Conservation (phyloP, 2,797 vertebrate species). For the Coregonus ussuriensis region DNA sequence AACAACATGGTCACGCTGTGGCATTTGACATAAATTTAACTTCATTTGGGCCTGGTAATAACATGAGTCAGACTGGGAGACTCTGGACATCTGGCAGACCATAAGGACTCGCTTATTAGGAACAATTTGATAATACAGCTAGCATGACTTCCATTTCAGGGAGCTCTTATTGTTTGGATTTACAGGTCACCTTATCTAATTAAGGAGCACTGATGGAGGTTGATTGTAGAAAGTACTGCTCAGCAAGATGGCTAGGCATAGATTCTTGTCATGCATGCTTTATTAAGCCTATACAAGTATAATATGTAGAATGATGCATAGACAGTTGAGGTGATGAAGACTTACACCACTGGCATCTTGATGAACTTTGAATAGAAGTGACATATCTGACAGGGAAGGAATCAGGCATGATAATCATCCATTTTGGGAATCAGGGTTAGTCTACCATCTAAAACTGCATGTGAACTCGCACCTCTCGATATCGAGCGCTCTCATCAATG, state of each 20-base stretch:
- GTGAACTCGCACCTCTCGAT: too few relatives aligned
- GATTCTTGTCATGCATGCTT: neutral
- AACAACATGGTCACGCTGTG: constrained; percentile 3
- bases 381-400: too few relatives aligned
- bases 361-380: neutral
- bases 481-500: too few relatives aligned
- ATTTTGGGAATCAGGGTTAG: too few relatives aligned
- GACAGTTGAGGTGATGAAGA: neutral
- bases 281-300: neutral
- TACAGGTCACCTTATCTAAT: constrained; percentile 31
- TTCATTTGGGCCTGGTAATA: constrained; percentile 21
- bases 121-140: constrained; percentile 40
- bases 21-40: constrained; percentile 32
- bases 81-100: constrained; percentile 24
- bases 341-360: neutral
- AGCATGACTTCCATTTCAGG: constrained; percentile 29
- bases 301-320: neutral
- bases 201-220: constrained; percentile 38
- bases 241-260: neutral
- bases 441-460: too few relatives aligned
- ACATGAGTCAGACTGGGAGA: constrained; percentile 37
- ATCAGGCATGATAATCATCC: too few relatives aligned
- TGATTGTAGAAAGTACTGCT: constrained; percentile 20
- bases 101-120: constrained; percentile 28
- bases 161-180: constrained; percentile 6